Percentiles rank a stretch among this genome's conserved stretches.
Evolutionary conservation across 2,888 invertebrate genomes (phyloP).

Genomic region (Mimachlamys varia): DNA sequence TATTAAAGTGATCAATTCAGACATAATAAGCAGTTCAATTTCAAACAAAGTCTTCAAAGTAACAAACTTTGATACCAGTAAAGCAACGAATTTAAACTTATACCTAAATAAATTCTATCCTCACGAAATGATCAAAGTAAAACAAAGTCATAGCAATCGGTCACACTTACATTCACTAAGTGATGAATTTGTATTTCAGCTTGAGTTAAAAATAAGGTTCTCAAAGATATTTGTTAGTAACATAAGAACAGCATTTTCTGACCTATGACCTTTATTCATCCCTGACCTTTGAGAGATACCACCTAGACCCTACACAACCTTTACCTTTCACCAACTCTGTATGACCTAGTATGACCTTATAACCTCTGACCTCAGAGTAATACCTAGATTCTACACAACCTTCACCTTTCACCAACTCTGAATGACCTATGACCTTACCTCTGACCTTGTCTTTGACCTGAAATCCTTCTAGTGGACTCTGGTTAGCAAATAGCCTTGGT

Average conservation of each 20-base stretch:
- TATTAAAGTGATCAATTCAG: no score
- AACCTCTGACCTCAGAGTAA: slow-evolving; percentile 79
- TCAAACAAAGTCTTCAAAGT: no score
- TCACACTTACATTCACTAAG: not conserved
- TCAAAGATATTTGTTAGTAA: not conserved
- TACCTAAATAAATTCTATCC: no score
- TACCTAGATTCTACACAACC: no score
- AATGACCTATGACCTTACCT: slow-evolving; percentile 62
- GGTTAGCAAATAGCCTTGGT: slow-evolving; percentile 74
- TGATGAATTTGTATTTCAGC: not conserved
- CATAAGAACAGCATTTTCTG: not conserved
- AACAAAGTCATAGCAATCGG: no score
- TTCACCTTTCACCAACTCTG: not conserved
- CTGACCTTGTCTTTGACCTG: slow-evolving; percentile 78
- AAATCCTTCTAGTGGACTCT: slow-evolving; percentile 77
- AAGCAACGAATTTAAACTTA: no score
- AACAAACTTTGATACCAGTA: no score
- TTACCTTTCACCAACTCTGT: not conserved
- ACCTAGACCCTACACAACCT: no score
- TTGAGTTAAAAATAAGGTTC: not conserved
- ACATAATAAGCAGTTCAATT: not conserved
- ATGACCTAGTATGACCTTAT: not conserved
- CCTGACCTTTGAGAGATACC: no score
- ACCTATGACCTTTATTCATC: no score
- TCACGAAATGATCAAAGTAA: not conserved